Evolutionary conservation across 1,140 invertebrate species (phyloP), one percentile per base, ranked within the genome.

Genomic region (Trichonephila clavipes): DNA sequence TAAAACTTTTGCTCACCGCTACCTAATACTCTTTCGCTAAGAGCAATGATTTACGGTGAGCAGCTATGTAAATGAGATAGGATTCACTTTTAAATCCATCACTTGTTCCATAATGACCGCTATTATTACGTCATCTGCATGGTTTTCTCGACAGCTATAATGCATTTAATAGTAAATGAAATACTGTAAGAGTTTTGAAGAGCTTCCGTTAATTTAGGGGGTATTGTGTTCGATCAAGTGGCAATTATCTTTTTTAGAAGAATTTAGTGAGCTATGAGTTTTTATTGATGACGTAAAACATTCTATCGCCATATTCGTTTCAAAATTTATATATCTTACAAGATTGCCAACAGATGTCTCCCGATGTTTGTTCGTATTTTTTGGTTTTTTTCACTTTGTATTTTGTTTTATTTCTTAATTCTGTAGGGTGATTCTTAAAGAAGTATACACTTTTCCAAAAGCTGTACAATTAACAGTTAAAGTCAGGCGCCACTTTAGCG

Each of bases 1-100:
- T 83, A 83, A 83, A 83, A 83, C 4, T 34, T 64, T 77, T 77
- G 34, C 34, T 40, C 72, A 77, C 72, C 72, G 16, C 72, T 77
- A 40, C 34, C 72, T 34, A 77, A 40, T 28, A 40, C 64, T 44
- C 62, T 64, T 64, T 18, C 62, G 14, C 28, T 40, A 40, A 34
- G 64, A 88, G 24, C 62, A 10, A 19, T 12, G 51, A 66, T 88
- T 88, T 28, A 64, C 14, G 86, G 16, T 40, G 34, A 10, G 64
- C 40, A 66, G 61, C 64, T 88, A 88, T 88, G 86, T 40, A 88
- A 62, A 88, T 88, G 24, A 88, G 86, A 88, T 62, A 64, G 86
- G 61, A 83, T 83, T 83, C 40, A 83, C 82, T 83, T 59, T 59
- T 58, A 10, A 77, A 77, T 62, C 59, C 62, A 58, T 88, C 86